Percentiles rank a stretch among this genome's conserved stretches.
Conservation (phyloP, 2,113 vertebrate species). For the Mus pahari region DNA sequence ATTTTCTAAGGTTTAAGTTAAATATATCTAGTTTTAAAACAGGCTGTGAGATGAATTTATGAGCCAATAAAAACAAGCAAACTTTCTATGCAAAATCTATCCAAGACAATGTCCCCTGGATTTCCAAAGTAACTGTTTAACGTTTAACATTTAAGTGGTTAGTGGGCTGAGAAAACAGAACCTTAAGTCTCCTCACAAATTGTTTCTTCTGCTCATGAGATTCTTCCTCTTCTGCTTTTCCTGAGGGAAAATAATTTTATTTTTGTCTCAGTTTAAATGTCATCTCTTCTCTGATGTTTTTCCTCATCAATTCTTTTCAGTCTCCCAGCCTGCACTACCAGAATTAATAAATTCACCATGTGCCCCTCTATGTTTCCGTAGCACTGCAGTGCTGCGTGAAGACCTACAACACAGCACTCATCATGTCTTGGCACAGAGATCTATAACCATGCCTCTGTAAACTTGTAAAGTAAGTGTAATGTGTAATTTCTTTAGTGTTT, state of each 20-base stretch:
- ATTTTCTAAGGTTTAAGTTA: constrained; percentile 74
- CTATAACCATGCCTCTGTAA: neutral
- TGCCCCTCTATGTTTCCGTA: constrained; percentile 1
- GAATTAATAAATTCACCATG: constrained; percentile 37
- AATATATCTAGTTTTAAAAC: constrained; percentile 79
- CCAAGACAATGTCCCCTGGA: neutral
- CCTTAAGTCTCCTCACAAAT: neutral
- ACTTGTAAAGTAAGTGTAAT: constrained; percentile 5
- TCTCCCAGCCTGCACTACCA: neutral
- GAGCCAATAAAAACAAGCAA: constrained; percentile 5
- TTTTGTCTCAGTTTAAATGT: constrained; percentile 46
- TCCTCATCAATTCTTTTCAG: neutral
- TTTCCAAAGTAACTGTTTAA: neutral
- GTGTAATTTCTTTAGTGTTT: constrained; percentile 20
- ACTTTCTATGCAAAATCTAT: neutral
- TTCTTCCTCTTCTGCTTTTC: neutral
- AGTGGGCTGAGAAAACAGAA: neutral
- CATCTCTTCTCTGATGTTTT: constrained; percentile 20
- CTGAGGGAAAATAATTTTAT: neutral
- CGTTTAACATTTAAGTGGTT: neutral
- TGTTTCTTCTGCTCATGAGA: neutral
- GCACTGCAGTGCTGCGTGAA: constrained; percentile 10
- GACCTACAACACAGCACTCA: neutral
- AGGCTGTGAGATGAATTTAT: constrained; percentile 73
- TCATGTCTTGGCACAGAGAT: neutral